These are phyloP conservation scores for Apostichopus leukothele DNA, from an alignment of 53 echinoderm and acorn worm genomes.

Conservation along the genomic window DNA sequence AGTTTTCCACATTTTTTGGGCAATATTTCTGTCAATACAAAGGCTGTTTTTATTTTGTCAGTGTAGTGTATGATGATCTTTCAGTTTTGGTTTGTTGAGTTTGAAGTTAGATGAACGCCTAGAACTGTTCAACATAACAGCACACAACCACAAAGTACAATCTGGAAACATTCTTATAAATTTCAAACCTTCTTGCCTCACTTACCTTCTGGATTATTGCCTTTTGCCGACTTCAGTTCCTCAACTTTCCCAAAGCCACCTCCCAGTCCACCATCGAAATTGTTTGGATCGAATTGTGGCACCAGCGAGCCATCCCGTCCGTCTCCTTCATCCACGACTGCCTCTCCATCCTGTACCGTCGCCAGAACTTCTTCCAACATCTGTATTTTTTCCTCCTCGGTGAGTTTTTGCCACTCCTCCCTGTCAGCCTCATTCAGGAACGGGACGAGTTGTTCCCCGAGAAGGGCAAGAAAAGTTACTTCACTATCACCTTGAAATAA, in stretches of 20 bases:
- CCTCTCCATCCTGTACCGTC: not conserved
- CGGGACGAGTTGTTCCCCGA: conserved; percentile 42
- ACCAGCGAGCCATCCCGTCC: not conserved
- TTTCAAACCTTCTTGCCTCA: not conserved
- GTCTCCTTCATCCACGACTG: not conserved
- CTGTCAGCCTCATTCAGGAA: conserved; percentile 24
- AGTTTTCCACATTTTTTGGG: too few relatives aligned
- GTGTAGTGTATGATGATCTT: too few relatives aligned
- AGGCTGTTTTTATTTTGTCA: too few relatives aligned
- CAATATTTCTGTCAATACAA: too few relatives aligned
- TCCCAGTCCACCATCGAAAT: not conserved
- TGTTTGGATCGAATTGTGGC: not conserved
- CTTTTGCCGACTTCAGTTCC: not conserved
- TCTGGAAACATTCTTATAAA: too few relatives aligned
- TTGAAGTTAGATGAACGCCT: too few relatives aligned
- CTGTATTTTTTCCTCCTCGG: conserved; percentile 31
- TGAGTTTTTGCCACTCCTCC: conserved; percentile 38
- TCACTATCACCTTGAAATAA: not conserved
- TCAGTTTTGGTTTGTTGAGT: too few relatives aligned
- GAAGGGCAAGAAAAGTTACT: not conserved
- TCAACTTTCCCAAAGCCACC: not conserved
- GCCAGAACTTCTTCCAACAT: conserved; percentile 30
- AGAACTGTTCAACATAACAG: too few relatives aligned
- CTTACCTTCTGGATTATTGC: not conserved
- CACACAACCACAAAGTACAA: too few relatives aligned